Conservation (phyloP, 2,888 invertebrate genomes). For the Rhingia rostrata region DNA sequence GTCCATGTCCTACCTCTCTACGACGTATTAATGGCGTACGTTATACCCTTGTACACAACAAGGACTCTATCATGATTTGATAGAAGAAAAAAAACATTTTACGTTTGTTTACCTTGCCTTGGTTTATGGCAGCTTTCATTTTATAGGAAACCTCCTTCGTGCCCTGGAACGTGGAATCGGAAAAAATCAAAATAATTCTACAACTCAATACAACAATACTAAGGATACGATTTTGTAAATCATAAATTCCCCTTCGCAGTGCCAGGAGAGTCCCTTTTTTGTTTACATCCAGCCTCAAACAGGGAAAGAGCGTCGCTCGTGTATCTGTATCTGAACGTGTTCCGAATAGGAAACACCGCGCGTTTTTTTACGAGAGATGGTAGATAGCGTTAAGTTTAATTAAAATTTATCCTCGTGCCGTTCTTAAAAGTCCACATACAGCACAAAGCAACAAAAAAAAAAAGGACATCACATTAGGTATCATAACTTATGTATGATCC, state of each 20-base stretch:
- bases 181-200: constrained; percentile 26
- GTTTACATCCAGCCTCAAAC: constrained; percentile 4
- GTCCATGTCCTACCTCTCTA: constrained; percentile 37
- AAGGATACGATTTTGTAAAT: constrained; percentile 48
- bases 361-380: background rate
- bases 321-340: constrained; percentile 43
- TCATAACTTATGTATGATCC: constrained; percentile 29
- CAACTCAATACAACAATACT: constrained; percentile 19
- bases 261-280: background rate
- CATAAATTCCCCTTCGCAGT: background rate
- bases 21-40: constrained; percentile 18
- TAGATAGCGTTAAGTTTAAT: constrained; percentile 36
- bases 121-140: constrained; percentile 59
- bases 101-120: constrained; percentile 62
- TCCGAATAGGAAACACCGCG: constrained; percentile 3
- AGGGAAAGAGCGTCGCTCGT: background rate
- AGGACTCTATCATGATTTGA: constrained; percentile 43
- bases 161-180: background rate
- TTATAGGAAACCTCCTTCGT: constrained; percentile 19
- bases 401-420: constrained; percentile 52
- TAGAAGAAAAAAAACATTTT: constrained; percentile 30
- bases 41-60: constrained; percentile 36
- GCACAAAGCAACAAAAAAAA: background rate
- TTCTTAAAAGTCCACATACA: background rate
- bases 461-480: constrained; percentile 17